Percentiles rank a stretch among this genome's conserved stretches.
Conservation (phyloP, 2,888 invertebrate species). For the Callinectes sapidus region DNA sequence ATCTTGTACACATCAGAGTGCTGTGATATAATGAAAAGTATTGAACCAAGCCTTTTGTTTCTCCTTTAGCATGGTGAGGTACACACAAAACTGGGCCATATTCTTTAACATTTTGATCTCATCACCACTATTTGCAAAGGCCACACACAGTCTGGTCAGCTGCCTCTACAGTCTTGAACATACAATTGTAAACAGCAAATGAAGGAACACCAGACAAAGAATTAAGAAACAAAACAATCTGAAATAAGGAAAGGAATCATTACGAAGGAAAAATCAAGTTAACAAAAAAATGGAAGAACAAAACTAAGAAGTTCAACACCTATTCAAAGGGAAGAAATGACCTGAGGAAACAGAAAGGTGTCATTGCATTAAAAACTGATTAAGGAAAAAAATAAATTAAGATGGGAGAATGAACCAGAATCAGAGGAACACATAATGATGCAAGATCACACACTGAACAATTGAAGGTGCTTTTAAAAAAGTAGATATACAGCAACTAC, state of each 20-base stretch:
- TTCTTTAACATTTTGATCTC: too few species aligned
- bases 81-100: background rate
- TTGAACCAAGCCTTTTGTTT: background rate
- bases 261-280: background rate
- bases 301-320: background rate
- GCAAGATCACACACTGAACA: background rate
- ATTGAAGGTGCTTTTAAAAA: background rate
- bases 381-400: background rate
- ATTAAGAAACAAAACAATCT: background rate
- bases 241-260: background rate
- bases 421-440: background rate
- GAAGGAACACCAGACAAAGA: background rate
- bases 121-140: too few species aligned
- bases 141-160: too few species aligned
- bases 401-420: too few species aligned
- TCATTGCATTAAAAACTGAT: too few species aligned
- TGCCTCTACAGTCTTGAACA: too few species aligned
- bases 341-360: background rate
- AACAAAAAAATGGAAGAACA: background rate
- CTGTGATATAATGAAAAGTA: conserved; percentile 11
- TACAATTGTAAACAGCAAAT: too few species aligned
- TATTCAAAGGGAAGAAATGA: background rate
- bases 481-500: background rate
- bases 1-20: background rate
- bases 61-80: background rate